Evolutionary conservation across 2,113 vertebrate genomes (phyloP).

Genomic region (Baryphthengus martii): DNA sequence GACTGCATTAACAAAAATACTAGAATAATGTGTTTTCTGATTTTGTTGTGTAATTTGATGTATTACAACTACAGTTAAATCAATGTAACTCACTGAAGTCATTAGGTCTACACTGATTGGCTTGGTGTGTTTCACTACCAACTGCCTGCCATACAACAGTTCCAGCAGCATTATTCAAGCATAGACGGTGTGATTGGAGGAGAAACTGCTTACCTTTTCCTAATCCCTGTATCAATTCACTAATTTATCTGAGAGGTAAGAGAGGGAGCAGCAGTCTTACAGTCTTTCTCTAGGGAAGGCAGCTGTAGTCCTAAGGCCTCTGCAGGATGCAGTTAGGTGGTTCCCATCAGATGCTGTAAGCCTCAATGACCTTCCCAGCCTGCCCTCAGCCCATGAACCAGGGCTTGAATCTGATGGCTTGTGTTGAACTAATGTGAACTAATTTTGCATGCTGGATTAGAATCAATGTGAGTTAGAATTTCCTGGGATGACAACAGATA

Average conservation of each 20-base stretch:
- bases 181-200: neutral
- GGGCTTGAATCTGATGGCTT: neutral
- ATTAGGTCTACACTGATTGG: neutral
- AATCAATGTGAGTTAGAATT: neutral
- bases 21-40: neutral
- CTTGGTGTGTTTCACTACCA: neutral
- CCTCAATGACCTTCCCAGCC: neutral
- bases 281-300: neutral
- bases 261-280: neutral
- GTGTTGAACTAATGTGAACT: neutral
- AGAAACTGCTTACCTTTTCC: neutral
- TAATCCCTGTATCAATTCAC: neutral
- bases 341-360: neutral
- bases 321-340: neutral
- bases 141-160: neutral
- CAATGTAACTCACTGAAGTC: neutral
- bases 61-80: neutral
- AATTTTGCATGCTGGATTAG: neutral
- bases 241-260: neutral
- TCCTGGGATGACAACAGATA: neutral
- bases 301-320: neutral
- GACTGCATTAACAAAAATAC: neutral
- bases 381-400: neutral
- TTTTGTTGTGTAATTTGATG: neutral
- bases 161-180: neutral